Evolutionary conservation across 2,888 invertebrate species (phyloP), one percentile per base, ranked within the genome.

Genomic region (Stratiomys singularior): DNA sequence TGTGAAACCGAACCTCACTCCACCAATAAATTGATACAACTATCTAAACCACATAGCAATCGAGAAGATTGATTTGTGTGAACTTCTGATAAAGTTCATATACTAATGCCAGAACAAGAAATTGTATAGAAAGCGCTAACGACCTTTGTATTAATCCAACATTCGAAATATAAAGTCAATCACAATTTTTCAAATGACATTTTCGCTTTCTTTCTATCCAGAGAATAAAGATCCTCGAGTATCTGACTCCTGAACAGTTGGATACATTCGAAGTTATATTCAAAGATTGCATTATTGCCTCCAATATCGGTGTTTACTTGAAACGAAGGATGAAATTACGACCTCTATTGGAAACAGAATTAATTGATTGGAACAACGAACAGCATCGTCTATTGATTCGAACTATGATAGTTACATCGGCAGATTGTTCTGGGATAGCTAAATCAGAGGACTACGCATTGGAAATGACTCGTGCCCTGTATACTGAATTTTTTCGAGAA

Each of bases 221-320:
- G 74, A 30, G 25, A 21, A 18, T 63, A 0, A 18, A 76, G 2
- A 21, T 76, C 37, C 46, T 76, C 5, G 23, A 27, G 1, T 13
- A 60, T 21, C 7, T 76, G 15, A 25, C n/a, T 5, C 3, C 28
- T 11, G 37, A 74, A n/a, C 2, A 74, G 4, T 21, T 1, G 13
- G 30, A 13, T 1, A 15, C 9, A 60, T 63, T 76, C 18, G 15
- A 37, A 11, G 23, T 18, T 7, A 44, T 76, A 11, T 76, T 76
- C 63, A 89, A 89, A 81, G 89, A 89, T 82, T 86, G 89, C 76
- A 91, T 92, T 77, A 83, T 91, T 58, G 89, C 90, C 79, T 91
- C 92, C 0, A 91, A 91, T 84, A 84, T 91, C 78, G 89, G 89
- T 0, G 85, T 88, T 13, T 90, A 90, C 86, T 91, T 91, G 83